These are phyloP conservation scores for Fistularia tabacaria DNA, from an alignment of 2,797 vertebrate species.

Conservation along the genomic window DNA sequence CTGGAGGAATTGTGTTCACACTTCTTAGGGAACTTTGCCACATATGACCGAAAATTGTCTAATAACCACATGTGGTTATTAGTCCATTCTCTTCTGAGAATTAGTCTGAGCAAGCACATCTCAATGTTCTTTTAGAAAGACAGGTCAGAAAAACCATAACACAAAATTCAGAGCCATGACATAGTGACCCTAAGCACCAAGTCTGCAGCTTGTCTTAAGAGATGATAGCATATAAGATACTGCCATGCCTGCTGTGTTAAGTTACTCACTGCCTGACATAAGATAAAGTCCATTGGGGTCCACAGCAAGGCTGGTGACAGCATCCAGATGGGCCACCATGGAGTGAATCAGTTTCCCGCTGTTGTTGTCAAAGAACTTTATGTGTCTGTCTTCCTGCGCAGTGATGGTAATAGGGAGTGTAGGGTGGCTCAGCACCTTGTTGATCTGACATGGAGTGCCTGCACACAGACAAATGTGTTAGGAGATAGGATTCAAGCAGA, in stretches of 20 bases:
- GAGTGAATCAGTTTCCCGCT: conserved; percentile 95
- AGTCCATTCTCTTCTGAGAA: too few relatives aligned
- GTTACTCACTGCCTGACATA: conserved; percentile 98
- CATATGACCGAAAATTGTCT: too few relatives aligned
- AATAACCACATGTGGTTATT: too few relatives aligned
- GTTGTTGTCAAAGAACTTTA: conserved; percentile 98
- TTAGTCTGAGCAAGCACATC: too few relatives aligned
- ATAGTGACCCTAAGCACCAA: too few relatives aligned
- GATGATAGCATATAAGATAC: too few relatives aligned
- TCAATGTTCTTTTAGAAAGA: too few relatives aligned
- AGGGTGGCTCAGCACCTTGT: conserved; percentile 96
- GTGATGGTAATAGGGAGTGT: conserved; percentile 97
- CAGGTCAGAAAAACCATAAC: too few relatives aligned
- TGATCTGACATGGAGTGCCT: conserved; percentile 87
- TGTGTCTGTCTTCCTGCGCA: conserved; percentile 94
- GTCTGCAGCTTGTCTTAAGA: too few relatives aligned
- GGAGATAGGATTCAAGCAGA: neutral
- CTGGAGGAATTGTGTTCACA: too few relatives aligned
- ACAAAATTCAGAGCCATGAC: too few relatives aligned
- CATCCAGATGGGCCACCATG: conserved; percentile 97
- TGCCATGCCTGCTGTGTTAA: neutral
- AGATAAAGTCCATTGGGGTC: conserved; percentile 97
- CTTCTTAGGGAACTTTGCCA: too few relatives aligned
- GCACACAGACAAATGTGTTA: conserved; percentile 18
- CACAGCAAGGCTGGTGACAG: conserved; percentile 95